A percentile compares a stretch with the other conserved stretches of the same genome.
Evolutionary conservation across 2,888 invertebrate genomes (phyloP).

Genomic region (Campopleginae sp.): DNA sequence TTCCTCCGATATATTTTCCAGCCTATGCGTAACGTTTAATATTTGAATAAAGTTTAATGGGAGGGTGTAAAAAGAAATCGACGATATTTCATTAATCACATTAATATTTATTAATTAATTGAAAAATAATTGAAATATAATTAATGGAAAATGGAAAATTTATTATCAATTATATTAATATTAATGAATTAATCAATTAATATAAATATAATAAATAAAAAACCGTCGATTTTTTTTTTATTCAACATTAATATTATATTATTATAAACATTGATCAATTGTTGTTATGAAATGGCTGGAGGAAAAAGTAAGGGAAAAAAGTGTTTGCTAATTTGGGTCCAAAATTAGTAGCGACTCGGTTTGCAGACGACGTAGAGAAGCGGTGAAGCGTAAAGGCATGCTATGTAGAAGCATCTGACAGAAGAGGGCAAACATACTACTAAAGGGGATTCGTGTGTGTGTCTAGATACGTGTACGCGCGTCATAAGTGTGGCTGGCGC

Average conservation of each 20-base stretch:
- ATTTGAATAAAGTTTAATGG: no score
- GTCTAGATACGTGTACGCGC: constrained; percentile 75
- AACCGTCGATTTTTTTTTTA: no score
- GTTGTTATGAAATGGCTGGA: background rate
- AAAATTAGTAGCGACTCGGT: constrained; percentile 5
- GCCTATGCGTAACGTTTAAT: no score
- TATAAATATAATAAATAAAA: background rate
- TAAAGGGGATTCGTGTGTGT: constrained; percentile 52
- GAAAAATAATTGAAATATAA: no score
- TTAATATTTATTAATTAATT: no score
- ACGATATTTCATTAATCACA: no score
- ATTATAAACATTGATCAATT: background rate
- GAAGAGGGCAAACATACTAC: constrained; percentile 66
- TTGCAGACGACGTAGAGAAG: constrained; percentile 40
- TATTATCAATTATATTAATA: no score
- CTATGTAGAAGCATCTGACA: constrained; percentile 60
- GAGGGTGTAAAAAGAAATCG: no score
- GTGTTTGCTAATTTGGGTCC: background rate
- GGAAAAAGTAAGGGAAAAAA: background rate
- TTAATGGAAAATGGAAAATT: no score
- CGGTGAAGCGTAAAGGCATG: constrained; percentile 70
- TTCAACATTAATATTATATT: no score
- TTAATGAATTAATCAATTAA: no score
- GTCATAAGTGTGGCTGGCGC: constrained; percentile 83
- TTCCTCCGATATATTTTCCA: no score